These are phyloP conservation scores for Otolemur crassicaudatus DNA, from an alignment of 2,797 vertebrate genomes.

Conservation along the genomic window DNA sequence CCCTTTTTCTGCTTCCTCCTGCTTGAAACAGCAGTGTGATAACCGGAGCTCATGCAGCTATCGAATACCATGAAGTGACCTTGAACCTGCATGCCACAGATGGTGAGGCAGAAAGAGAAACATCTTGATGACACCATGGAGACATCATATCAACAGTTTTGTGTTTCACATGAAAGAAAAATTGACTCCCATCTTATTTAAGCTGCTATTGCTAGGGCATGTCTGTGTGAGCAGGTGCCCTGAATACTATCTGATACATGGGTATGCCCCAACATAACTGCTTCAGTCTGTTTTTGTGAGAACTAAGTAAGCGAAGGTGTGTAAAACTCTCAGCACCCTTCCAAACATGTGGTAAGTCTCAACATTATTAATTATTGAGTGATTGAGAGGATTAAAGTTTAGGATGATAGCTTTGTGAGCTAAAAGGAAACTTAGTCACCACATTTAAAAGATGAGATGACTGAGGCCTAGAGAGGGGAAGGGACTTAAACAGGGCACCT, in stretches of 20 bases:
- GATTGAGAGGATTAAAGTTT: background rate
- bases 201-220: background rate
- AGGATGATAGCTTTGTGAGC: background rate
- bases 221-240: background rate
- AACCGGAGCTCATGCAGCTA: background rate
- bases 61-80: background rate
- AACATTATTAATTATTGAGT: background rate
- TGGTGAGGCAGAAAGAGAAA: background rate
- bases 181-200: background rate
- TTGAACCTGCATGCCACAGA: background rate
- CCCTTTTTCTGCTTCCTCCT: background rate
- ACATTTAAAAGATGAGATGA: background rate
- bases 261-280: background rate
- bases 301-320: background rate
- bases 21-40: background rate
- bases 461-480: background rate
- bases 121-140: background rate
- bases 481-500: background rate
- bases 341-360: background rate
- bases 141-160: background rate
- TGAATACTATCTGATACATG: background rate
- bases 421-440: background rate
- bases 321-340: background rate
- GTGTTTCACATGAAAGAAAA: background rate
- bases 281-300: background rate